Percentiles rank a stretch among this genome's conserved stretches.
phyloP scores from a whole-genome alignment of 2,113 vertebrate genomes.

The Poeciliopsis retropinna region DNA sequence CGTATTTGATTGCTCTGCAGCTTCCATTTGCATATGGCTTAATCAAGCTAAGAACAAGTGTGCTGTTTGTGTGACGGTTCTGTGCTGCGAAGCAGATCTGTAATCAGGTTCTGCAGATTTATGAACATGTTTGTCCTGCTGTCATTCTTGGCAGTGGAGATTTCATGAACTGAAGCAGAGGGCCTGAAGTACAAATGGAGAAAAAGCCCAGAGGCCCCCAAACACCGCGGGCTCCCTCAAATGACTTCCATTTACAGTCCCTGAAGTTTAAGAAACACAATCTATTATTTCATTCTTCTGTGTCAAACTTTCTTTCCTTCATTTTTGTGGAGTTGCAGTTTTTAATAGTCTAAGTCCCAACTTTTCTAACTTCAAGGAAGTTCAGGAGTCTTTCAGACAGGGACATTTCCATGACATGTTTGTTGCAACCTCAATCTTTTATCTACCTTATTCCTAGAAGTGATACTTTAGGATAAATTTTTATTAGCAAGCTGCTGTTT shows the following conservation, averaged over 20 bases:
- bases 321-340: background rate
- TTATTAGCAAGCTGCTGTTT: background rate
- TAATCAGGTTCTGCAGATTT: conserved; percentile 8
- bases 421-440: background rate
- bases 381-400: background rate
- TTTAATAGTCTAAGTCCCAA: background rate
- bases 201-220: background rate
- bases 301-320: background rate
- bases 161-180: background rate
- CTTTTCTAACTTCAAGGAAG: background rate
- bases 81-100: conserved; percentile 2
- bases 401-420: background rate
- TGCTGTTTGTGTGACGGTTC: background rate
- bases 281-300: background rate
- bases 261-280: background rate
- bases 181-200: background rate
- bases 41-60: background rate
- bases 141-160: background rate
- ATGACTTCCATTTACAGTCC: background rate
- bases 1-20: background rate
- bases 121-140: conserved; percentile 1
- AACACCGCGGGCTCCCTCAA: too few species aligned
- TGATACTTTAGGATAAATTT: background rate
- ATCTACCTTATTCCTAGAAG: background rate
- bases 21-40: background rate